Percentiles rank a stretch among this genome's conserved stretches.
Evolutionary conservation across 2,888 invertebrate species (phyloP).

Genomic region (Hecatera dysodea): DNA sequence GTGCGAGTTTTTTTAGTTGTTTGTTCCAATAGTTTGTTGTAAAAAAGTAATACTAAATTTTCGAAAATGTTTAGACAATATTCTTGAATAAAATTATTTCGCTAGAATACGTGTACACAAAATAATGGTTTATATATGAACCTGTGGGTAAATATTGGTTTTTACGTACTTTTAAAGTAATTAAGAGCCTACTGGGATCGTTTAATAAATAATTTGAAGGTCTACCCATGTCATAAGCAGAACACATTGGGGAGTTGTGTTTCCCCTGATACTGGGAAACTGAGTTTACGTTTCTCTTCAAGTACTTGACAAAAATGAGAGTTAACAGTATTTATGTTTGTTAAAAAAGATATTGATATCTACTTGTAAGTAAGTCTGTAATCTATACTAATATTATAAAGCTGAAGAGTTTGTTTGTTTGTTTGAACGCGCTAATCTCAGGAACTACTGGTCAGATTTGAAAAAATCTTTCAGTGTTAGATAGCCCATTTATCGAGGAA

Average conservation of each 20-base stretch:
- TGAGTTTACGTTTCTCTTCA: conserved; percentile 2
- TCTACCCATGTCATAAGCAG: conserved; percentile 19
- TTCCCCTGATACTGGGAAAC: not conserved
- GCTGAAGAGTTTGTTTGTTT: no score
- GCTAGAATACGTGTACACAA: not conserved
- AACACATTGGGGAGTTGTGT: conserved; percentile 1
- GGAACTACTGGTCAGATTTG: no score
- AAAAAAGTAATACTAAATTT: not conserved
- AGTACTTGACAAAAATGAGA: conserved; percentile 9
- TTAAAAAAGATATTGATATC: conserved; percentile 5
- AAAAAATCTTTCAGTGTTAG: no score
- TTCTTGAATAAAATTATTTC: not conserved
- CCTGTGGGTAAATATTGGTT: not conserved
- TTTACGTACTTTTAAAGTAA: conserved; percentile 15
- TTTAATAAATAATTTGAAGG: conserved; percentile 11
- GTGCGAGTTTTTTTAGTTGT: no score
- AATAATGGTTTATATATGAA: not conserved
- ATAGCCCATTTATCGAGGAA: no score
- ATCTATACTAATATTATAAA: no score
- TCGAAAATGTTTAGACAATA: not conserved
- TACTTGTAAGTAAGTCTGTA: no score
- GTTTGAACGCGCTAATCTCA: no score
- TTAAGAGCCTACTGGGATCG: not conserved
- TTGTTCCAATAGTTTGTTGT: not conserved
- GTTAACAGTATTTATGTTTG: not conserved